Evolutionary conservation across 2,113 vertebrate genomes (phyloP).

Genomic region (Stegastes partitus): DNA sequence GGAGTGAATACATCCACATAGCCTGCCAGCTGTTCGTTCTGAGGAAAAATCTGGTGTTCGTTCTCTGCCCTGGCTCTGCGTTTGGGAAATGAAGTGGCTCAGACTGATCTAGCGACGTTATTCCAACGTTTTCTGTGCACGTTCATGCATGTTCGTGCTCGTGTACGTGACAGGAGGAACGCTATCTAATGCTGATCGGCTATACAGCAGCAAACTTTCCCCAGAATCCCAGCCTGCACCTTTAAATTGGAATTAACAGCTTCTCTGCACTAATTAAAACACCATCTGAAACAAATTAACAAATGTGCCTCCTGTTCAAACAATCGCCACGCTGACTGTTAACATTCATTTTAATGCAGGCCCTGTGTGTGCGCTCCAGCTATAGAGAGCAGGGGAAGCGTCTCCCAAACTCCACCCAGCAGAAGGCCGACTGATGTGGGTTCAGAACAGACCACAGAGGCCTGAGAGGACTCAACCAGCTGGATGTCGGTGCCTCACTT

Average conservation of each 20-base stretch:
- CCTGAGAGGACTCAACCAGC: conserved; percentile 30
- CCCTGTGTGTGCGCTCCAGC: conserved; percentile 5
- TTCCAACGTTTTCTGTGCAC: too few relatives aligned
- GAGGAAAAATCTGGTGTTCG: too few relatives aligned
- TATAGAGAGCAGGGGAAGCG: neutral
- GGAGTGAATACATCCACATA: too few relatives aligned
- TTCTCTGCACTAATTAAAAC: neutral
- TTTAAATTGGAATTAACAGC: neutral
- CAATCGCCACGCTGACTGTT: neutral
- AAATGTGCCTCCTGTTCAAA: neutral
- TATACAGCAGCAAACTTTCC: too few relatives aligned
- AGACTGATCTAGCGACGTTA: too few relatives aligned
- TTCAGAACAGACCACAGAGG: conserved; percentile 25
- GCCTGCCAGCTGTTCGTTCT: too few relatives aligned
- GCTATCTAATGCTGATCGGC: too few relatives aligned
- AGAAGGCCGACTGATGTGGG: conserved; percentile 30
- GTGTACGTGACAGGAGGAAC: too few relatives aligned
- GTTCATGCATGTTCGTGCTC: too few relatives aligned
- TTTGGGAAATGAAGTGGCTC: too few relatives aligned
- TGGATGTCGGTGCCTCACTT: conserved; percentile 13
- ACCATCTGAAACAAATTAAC: neutral
- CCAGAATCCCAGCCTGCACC: too few relatives aligned
- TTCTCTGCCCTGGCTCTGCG: too few relatives aligned
- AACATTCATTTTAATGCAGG: conserved; percentile 13
- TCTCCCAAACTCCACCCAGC: conserved; percentile 36